phyloP scores from a whole-genome alignment of 1,140 invertebrate genomes.

The Drepana arcuata region DNA sequence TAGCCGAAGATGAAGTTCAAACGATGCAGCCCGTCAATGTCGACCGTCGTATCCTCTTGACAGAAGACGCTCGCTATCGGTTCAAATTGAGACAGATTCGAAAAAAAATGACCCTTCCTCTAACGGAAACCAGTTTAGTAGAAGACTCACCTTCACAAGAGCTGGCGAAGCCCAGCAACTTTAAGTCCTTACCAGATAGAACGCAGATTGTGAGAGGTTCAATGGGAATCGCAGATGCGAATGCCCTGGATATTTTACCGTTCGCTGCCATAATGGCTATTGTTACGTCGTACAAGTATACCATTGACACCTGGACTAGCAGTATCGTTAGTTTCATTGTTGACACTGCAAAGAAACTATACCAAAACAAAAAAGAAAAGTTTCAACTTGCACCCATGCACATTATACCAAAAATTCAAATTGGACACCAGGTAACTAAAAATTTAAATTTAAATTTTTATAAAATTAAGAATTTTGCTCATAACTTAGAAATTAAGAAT shows the following conservation, averaged over 20 bases:
- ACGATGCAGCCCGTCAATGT: conserved; percentile 38
- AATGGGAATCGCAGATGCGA: conserved; percentile 37
- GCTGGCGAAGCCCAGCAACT: conserved; percentile 62
- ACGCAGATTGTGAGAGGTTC: conserved; percentile 63
- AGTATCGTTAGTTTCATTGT: conserved; percentile 68
- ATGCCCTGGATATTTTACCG: conserved; percentile 54
- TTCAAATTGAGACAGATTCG: conserved; percentile 42
- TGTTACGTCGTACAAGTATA: conserved; percentile 70
- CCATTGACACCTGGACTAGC: conserved; percentile 60
- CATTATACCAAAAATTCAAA: conserved; percentile 56
- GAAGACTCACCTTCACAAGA: conserved; percentile 55
- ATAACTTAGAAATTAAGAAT: too few species aligned
- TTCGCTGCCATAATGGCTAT: conserved; percentile 72
- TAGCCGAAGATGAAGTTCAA: conserved; percentile 46
- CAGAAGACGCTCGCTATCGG: conserved; percentile 45
- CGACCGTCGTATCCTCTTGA: conserved; percentile 40
- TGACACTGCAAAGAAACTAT: conserved; percentile 62
- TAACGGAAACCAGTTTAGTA: conserved; percentile 25
- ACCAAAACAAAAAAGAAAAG: conserved; percentile 44
- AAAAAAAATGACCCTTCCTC: conserved; percentile 39
- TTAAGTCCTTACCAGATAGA: conserved; percentile 65
- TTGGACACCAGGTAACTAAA: conserved; percentile 62
- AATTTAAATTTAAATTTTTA: too few species aligned
- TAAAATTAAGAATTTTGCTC: too few species aligned
- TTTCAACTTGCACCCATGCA: conserved; percentile 53